These are phyloP conservation scores for Troides oblongomaculatus DNA, from an alignment of 2,888 invertebrate genomes.

Conservation along the genomic window DNA sequence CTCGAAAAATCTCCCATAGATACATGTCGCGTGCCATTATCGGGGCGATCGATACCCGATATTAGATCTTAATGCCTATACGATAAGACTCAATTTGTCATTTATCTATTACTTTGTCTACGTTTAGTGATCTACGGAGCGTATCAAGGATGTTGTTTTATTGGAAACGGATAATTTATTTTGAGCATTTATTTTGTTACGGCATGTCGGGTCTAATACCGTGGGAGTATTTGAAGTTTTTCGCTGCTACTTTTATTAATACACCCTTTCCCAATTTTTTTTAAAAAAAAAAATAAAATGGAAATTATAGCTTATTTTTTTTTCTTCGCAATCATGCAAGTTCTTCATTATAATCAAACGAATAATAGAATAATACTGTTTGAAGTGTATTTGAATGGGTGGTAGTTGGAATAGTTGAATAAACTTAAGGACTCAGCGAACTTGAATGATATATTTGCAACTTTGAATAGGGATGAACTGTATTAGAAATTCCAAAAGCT, in stretches of 20 bases:
- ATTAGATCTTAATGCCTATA: constrained; percentile 35
- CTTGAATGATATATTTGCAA: constrained; percentile 44
- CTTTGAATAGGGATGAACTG: constrained; percentile 50
- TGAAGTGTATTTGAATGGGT: background rate
- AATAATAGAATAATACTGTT: background rate
- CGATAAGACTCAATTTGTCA: constrained; percentile 42
- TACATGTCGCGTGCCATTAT: constrained; percentile 53
- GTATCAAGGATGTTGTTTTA: constrained; percentile 70
- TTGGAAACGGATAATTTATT: constrained; percentile 78
- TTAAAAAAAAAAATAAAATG: background rate
- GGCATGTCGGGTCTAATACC: constrained; percentile 63
- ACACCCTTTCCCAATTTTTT: background rate
- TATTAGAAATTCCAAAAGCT: constrained; percentile 46
- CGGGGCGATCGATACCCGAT: constrained; percentile 20
- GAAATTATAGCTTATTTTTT: too few species aligned
- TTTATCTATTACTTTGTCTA: constrained; percentile 32
- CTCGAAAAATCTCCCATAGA: constrained; percentile 66
- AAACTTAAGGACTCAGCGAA: background rate
- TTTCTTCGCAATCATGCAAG: too few species aligned
- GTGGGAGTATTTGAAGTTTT: constrained; percentile 56
- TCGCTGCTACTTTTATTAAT: constrained; percentile 29
- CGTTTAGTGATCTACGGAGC: constrained; percentile 49
- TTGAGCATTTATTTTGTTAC: constrained; percentile 72
- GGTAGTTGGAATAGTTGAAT: background rate
- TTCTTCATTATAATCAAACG: too few species aligned